Conservation (phyloP, 2,113 vertebrate genomes). For the Ictalurus punctatus region DNA sequence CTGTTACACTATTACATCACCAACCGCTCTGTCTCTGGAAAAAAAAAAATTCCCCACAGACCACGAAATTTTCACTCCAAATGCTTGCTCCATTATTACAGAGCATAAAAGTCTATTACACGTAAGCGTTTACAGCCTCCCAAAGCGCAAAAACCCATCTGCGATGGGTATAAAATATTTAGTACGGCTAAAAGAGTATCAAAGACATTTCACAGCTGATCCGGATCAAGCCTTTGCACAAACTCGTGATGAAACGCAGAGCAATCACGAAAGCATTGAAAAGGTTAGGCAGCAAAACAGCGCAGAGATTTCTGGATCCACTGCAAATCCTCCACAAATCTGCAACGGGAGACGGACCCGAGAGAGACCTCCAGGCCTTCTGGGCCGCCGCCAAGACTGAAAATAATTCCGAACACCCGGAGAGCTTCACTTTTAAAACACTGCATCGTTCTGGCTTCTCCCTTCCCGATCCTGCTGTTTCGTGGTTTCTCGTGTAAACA, state of each 20-base stretch:
- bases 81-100: background rate
- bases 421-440: background rate
- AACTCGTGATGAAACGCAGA: conserved; percentile 31
- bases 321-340: conserved; percentile 25
- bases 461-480: background rate
- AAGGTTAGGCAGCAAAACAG: conserved; percentile 8
- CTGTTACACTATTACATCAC: background rate
- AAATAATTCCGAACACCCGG: background rate
- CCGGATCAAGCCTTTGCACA: background rate
- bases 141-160: conserved; percentile 9
- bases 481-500: conserved; percentile 25
- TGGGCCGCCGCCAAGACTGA: background rate
- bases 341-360: background rate
- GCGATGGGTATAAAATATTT: conserved; percentile 22
- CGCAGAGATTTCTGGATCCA: background rate
- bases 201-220: conserved; percentile 33
- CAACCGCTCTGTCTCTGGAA: background rate
- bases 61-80: background rate
- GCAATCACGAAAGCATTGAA: conserved; percentile 14
- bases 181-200: conserved; percentile 35
- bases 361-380: conserved; percentile 1
- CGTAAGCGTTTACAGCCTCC: background rate
- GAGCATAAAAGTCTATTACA: background rate
- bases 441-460: background rate
- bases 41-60: too few relatives aligned